phyloP scores from a whole-genome alignment of 1,140 invertebrate species.

The Nylanderia fulva region DNA sequence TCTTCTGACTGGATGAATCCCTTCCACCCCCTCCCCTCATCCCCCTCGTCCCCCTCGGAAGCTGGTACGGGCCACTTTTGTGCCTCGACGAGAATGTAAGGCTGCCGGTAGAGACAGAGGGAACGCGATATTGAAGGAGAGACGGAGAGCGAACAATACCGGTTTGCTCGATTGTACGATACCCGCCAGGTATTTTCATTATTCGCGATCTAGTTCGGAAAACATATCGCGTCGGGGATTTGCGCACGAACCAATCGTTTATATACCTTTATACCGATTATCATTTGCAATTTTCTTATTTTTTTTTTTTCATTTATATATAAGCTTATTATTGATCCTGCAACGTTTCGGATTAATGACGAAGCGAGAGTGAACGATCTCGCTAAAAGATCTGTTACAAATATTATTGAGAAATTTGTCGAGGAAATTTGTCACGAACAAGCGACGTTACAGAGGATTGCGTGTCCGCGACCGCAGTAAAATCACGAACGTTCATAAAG shows the following conservation, averaged over 20 bases:
- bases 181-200: conserved; percentile 77
- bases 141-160: conserved; percentile 69
- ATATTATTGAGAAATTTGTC: not conserved
- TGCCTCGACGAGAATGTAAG: conserved; percentile 69
- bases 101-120: conserved; percentile 8
- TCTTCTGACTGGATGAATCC: conserved; percentile 84
- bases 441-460: conserved; percentile 16
- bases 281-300: not conserved
- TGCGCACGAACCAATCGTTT: not conserved
- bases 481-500: conserved; percentile 65
- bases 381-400: not conserved
- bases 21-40: no score
- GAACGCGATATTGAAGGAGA: conserved; percentile 55
- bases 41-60: conserved; percentile 62
- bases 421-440: conserved; percentile 4
- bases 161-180: conserved; percentile 81
- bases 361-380: not conserved
- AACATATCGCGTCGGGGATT: conserved; percentile 44
- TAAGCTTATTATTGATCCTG: not conserved
- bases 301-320: not conserved
- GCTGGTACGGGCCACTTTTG: conserved; percentile 83
- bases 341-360: not conserved
- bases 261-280: not conserved
- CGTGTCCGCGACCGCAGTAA: conserved; percentile 47
- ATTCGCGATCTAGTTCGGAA: conserved; percentile 60